These are phyloP conservation scores for Lochmaea crataegi DNA, from an alignment of 2,888 invertebrate genomes.

Conservation along the genomic window DNA sequence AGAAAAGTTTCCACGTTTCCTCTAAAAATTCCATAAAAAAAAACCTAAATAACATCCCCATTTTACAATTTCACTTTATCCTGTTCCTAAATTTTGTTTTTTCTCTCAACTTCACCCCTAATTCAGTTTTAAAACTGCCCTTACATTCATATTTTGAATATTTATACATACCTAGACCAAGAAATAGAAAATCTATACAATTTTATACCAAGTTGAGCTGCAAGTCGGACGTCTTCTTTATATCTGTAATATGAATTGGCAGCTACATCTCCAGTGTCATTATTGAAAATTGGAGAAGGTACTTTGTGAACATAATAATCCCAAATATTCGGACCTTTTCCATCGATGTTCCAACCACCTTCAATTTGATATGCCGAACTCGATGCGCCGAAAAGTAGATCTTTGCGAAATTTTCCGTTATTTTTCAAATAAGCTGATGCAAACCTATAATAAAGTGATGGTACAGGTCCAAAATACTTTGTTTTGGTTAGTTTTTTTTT, in stretches of 20 bases:
- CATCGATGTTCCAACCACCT: conserved; percentile 68
- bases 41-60: no score
- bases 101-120: no score
- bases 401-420: conserved; percentile 65
- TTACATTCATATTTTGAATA: no score
- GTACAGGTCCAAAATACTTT: no score
- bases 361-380: conserved; percentile 59
- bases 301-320: conserved; percentile 67
- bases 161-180: conserved; percentile 71
- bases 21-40: no score
- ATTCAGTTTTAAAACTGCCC: no score
- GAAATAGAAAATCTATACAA: conserved; percentile 80
- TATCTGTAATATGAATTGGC: conserved; percentile 78
- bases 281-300: conserved; percentile 54
- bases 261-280: conserved; percentile 70
- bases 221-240: conserved; percentile 73
- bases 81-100: no score
- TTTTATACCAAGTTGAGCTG: conserved; percentile 72
- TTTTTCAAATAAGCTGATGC: neutral
- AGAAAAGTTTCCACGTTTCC: no score
- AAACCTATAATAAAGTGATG: no score
- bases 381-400: conserved; percentile 58
- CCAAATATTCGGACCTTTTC: conserved; percentile 73
- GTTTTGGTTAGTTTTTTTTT: no score
- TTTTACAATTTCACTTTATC: no score